These are phyloP conservation scores for Lasioglossum lativentre DNA, from an alignment of 2,888 invertebrate genomes.

Conservation along the genomic window DNA sequence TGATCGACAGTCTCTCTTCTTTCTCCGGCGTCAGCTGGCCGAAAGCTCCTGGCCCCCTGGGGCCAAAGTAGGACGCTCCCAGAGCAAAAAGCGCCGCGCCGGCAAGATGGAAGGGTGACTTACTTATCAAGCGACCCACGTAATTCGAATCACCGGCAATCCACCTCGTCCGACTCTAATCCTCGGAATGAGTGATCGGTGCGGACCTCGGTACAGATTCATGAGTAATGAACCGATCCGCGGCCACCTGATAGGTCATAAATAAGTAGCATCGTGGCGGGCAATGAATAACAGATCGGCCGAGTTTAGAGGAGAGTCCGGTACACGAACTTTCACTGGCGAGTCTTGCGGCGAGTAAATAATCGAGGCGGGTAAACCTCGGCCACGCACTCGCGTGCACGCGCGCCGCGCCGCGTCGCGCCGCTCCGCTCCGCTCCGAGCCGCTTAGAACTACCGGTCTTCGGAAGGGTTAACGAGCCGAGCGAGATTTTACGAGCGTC, in stretches of 20 bases:
- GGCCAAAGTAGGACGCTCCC: neutral
- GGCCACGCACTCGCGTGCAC: slow-evolving; percentile 1
- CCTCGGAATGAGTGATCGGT: slow-evolving; percentile 15
- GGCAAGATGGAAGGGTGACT: neutral
- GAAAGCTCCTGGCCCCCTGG: neutral
- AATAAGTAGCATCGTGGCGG: slow-evolving; percentile 38
- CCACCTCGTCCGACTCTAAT: slow-evolving; percentile 11
- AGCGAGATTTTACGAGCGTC: slow-evolving; percentile 24
- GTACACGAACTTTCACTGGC: slow-evolving; percentile 47
- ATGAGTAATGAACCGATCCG: neutral
- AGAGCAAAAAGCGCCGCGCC: neutral
- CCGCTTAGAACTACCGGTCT: slow-evolving; percentile 40
- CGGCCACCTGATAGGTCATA: slow-evolving; percentile 42
- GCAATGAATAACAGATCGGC: slow-evolving; percentile 50
- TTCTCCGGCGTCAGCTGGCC: neutral
- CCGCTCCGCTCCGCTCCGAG: too few relatives aligned
- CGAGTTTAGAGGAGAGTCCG: slow-evolving; percentile 41
- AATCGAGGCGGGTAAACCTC: neutral
- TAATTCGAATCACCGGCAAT: slow-evolving; percentile 10
- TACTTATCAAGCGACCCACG: slow-evolving; percentile 9
- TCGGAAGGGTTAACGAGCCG: slow-evolving; percentile 48
- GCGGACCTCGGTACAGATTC: neutral
- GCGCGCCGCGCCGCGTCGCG: neutral
- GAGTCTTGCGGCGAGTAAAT: slow-evolving; percentile 25
- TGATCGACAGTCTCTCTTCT: neutral